These are phyloP conservation scores for Brachionus sp. DNA, from an alignment of 1,140 invertebrate genomes.

Conservation along the genomic window DNA sequence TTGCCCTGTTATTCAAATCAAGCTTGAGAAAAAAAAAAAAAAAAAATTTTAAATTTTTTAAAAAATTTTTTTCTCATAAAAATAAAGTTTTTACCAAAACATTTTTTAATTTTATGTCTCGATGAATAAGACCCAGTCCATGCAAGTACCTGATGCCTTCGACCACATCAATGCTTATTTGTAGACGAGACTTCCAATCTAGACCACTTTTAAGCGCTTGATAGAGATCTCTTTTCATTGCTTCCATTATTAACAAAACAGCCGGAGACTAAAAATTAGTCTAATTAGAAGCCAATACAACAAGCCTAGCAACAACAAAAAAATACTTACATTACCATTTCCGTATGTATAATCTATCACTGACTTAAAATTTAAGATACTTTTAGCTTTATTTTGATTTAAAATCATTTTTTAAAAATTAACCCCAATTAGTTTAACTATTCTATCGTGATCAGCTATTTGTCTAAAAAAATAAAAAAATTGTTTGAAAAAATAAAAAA, in stretches of 20 bases:
- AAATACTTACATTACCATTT: slow-evolving; percentile 59
- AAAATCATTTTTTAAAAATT: neutral
- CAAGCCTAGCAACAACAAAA: too few species aligned
- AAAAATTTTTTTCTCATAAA: neutral
- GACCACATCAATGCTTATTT: slow-evolving; percentile 73
- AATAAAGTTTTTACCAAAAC: slow-evolving; percentile 65
- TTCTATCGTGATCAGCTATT: slow-evolving; percentile 76
- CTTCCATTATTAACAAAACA: slow-evolving; percentile 73
- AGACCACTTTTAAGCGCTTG: slow-evolving; percentile 67
- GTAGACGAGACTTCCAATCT: slow-evolving; percentile 50
- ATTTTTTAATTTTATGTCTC: slow-evolving; percentile 86
- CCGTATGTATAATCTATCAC: slow-evolving; percentile 76
- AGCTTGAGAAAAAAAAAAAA: slow-evolving; percentile 59
- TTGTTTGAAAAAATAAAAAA: neutral
- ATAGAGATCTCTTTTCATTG: slow-evolving; percentile 73
- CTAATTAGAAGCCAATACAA: neutral
- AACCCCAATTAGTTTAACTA: slow-evolving; percentile 71
- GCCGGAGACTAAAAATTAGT: slow-evolving; percentile 62
- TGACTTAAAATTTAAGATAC: slow-evolving; percentile 58
- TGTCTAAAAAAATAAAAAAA: slow-evolving; percentile 63
- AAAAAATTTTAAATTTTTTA: neutral
- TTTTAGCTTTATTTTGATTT: neutral
- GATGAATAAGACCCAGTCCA: slow-evolving; percentile 76
- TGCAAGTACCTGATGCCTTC: slow-evolving; percentile 79
- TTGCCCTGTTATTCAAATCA: slow-evolving; percentile 71